Evolutionary conservation across 2,888 invertebrate species (phyloP), one percentile per base, ranked within the genome.

Genomic region (Acrobasis consociella): DNA sequence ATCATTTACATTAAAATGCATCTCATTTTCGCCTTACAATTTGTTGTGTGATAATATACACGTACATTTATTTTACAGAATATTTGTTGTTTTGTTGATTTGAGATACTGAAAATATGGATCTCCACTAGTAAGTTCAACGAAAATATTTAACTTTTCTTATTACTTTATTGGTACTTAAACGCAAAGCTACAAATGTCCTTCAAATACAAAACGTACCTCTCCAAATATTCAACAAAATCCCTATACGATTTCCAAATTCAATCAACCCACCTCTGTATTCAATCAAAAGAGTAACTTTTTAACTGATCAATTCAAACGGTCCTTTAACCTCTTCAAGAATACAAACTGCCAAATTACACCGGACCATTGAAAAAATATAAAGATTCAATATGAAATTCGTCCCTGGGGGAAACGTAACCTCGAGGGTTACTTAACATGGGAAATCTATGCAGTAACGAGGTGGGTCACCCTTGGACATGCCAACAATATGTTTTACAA

Each of bases 301-400:
- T 49, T 38, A 31, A 16, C 16, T 50, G 37, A 50, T 59, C 37
- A 38, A 50, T 59, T 59, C 50, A 13, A 59, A 49, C 38, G 11
- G 9, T 38, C 49, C 31, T 49, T 11, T 3, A 55, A 17, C 58
- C 60, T 51, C 60, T 51, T 52, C 8, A 17, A 39, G 60, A 60
- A 52, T 60, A 42, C 60, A 60, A 60, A 60, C 17, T 51, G 60
- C 60, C 60, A 17, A 60, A 60, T 50, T 60, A 51, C 39, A 51
- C 8, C 16, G 2, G 51, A 22, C 39, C 39, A 51, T 60, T 60
- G 60, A 60, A 60, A 60, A 60, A 60, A 60, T 49, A 50, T 50
- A 51, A 60, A 60, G 60, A 39, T 51, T 42, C 51, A 9, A 60
- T 60, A 56, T 60, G 52, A 60, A 42, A 52, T 52, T 38, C 60